Evolutionary conservation across 2,888 invertebrate genomes (phyloP), one percentile per base, ranked within the genome.

Genomic region (Coenonympha glycerion): DNA sequence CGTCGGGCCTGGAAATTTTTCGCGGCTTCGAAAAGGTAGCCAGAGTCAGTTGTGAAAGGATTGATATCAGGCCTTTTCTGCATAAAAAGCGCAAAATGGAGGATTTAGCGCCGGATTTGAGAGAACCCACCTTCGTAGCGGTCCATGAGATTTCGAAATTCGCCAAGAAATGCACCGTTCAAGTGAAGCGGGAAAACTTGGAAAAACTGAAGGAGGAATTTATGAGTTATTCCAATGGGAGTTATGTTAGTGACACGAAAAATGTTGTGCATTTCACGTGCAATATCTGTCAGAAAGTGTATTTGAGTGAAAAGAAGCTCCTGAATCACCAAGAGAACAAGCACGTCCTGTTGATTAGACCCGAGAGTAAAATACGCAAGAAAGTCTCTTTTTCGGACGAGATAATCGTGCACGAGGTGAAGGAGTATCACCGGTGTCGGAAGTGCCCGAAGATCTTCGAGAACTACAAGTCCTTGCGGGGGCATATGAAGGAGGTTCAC

Each of bases 371-470:
- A 42, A 62, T 74, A 0, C 75, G 65, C 37, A 86, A 85, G 37
- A 64, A 71, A 1, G 86, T 87, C 0, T 82, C 83, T 0, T 86
- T 87, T 56, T 81, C 83, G 0, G 80, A 85, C 6, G 68, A 77
- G 3, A 72, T 85, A 0, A 77, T 74, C n/a, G 62, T 86, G 1
- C 84, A 86, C 3, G 78, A 81, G 55, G 65, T 84, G 0, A 71
- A 66, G 37, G 76, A 80, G 47, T 82, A 83, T 48, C 79, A 84
- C 33, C 73, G 74, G 51, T 86, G 87, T 53, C 67, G 80, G 15
- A 86, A 85, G 55, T 87, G 86, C 37, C 61, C 78, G 0, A 77
- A 72, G 47, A 76, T 82, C 52, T 86, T 78, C 55, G 70, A 79
- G 55, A 55, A 68, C 1, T 79, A 85, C 46, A 60, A 65, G 40